A percentile compares a stretch with the other conserved stretches of the same genome.
Conservation (phyloP, 2,797 vertebrate species). For the Meriones psammophilus region DNA sequence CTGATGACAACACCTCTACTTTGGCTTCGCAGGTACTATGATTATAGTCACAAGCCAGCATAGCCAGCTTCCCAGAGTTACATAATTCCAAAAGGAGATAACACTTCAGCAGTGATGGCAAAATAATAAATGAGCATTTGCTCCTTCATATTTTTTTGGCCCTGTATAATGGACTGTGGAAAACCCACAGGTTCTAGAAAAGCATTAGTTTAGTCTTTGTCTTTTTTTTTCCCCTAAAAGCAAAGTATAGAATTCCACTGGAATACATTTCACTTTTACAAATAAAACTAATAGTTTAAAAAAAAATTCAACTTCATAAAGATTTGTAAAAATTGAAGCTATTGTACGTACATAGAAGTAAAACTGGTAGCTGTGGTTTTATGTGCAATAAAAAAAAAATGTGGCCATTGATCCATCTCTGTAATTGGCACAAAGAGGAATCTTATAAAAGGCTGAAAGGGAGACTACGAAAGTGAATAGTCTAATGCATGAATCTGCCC, state of each 20-base stretch:
- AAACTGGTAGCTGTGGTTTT: constrained; percentile 5
- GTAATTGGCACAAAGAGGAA: neutral
- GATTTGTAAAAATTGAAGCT: constrained; percentile 29
- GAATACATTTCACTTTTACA: neutral
- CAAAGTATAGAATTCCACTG: constrained; percentile 25
- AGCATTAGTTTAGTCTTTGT: neutral
- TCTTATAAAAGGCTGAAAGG: neutral
- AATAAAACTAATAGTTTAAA: neutral
- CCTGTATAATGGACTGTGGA: neutral
- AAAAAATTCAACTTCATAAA: neutral
- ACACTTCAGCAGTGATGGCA: constrained; percentile 32
- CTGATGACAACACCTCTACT: neutral
- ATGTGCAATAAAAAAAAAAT: neutral
- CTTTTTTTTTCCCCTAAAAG: neutral
- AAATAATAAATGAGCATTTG: constrained; percentile 53
- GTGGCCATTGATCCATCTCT: neutral
- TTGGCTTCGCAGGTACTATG: neutral
- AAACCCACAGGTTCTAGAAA: constrained; percentile 27
- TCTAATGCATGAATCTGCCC: neutral
- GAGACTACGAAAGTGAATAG: neutral
- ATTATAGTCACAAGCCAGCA: neutral
- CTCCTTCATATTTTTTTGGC: constrained; percentile 1
- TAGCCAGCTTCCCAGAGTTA: constrained; percentile 16
- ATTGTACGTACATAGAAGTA: neutral
- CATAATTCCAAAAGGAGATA: constrained; percentile 64